These are phyloP conservation scores for Eugnorisma glareosa DNA, from an alignment of 2,888 invertebrate genomes.

Conservation along the genomic window DNA sequence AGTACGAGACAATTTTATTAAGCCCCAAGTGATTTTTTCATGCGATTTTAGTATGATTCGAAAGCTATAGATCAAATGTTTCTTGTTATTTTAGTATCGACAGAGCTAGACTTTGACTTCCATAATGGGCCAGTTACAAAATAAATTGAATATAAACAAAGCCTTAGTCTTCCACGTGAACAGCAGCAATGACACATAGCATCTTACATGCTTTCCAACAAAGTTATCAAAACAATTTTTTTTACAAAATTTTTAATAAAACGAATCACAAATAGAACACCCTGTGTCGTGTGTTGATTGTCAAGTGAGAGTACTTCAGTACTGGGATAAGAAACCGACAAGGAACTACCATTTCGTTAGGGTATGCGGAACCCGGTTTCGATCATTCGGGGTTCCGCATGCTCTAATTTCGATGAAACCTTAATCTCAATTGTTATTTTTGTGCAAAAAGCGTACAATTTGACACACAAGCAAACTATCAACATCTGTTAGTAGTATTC, in stretches of 20 bases:
- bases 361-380: too few species aligned
- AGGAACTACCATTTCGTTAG: neutral
- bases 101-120: neutral
- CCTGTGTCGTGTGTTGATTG: neutral
- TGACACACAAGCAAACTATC: neutral
- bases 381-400: too few species aligned
- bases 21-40: neutral
- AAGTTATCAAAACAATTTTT: neutral
- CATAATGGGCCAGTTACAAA: neutral
- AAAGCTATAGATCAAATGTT: neutral
- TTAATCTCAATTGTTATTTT: neutral
- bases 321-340: neutral
- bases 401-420: neutral
- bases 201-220: conserved; percentile 3
- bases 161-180: neutral
- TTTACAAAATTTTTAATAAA: neutral
- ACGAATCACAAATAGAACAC: neutral
- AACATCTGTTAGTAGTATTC: neutral
- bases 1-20: neutral
- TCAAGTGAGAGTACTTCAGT: neutral
- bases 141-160: neutral
- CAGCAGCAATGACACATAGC: neutral
- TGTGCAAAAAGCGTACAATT: neutral
- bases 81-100: conserved; percentile 12
- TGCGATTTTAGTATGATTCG: conserved; percentile 13